These are phyloP conservation scores for Scelioninae gen. 2 DNA, from an alignment of 2,888 invertebrate genomes.

Conservation along the genomic window DNA sequence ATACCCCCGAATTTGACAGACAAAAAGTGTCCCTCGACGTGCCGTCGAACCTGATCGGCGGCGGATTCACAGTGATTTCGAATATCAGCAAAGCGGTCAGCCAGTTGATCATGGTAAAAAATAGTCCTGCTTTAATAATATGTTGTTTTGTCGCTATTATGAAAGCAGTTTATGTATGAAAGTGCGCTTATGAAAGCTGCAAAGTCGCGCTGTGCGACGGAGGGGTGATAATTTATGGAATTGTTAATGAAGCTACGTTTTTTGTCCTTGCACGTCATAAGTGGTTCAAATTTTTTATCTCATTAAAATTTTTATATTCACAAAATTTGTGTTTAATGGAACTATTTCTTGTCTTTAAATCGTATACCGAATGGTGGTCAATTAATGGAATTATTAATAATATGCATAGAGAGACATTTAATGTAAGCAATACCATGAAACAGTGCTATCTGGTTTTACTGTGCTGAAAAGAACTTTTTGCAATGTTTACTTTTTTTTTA, in stretches of 20 bases:
- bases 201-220: not conserved
- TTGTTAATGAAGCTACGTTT: conserved; percentile 9
- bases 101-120: conserved; percentile 80
- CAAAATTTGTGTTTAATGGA: too few relatives aligned
- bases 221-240: conserved; percentile 41
- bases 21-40: conserved; percentile 80
- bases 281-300: not conserved
- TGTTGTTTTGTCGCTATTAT: not conserved
- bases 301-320: too few relatives aligned
- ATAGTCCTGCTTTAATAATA: not conserved
- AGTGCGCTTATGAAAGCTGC: too few relatives aligned
- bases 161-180: too few relatives aligned
- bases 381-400: too few relatives aligned
- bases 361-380: too few relatives aligned
- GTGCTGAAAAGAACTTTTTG: too few relatives aligned
- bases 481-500: too few relatives aligned
- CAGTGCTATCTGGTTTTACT: too few relatives aligned
- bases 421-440: too few relatives aligned
- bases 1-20: conserved; percentile 76
- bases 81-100: conserved; percentile 81
- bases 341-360: too few relatives aligned
- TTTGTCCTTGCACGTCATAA: conserved; percentile 12
- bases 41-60: conserved; percentile 81
- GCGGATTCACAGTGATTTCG: conserved; percentile 82
- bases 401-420: too few relatives aligned